Conservation (phyloP, 2,888 invertebrate species). For the Anagyrus pseudococci region DNA sequence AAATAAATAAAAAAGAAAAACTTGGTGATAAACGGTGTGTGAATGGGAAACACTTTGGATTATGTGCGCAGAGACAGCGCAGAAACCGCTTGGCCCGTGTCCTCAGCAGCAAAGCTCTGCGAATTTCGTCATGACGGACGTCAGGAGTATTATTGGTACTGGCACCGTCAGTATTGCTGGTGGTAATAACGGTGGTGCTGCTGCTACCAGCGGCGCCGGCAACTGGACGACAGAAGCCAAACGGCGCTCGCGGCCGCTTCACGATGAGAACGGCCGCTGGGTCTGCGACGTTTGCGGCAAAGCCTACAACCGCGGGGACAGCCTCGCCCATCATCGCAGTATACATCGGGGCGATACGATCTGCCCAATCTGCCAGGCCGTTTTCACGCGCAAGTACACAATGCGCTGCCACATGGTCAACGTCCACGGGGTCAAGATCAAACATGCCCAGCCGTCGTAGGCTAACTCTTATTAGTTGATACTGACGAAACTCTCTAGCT, state of each 20-base stretch:
- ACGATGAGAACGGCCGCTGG: conserved; percentile 58
- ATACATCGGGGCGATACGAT: conserved; percentile 61
- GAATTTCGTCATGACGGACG: background rate
- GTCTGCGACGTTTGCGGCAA: conserved; percentile 62
- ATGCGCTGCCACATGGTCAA: conserved; percentile 61
- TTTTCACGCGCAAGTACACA: conserved; percentile 61
- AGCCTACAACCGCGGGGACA: conserved; percentile 60
- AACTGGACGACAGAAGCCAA: conserved; percentile 40
- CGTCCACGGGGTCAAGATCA: conserved; percentile 56
- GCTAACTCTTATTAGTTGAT: background rate
- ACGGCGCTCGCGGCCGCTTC: conserved; percentile 56
- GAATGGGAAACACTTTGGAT: conserved; percentile 60
- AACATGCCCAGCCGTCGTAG: conserved; percentile 21
- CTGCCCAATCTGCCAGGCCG: conserved; percentile 60
- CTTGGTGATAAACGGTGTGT: too few relatives aligned
- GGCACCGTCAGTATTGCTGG: background rate
- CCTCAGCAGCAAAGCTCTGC: conserved; percentile 17
- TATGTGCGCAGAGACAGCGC: conserved; percentile 60
- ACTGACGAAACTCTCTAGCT: background rate
- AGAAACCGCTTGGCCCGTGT: conserved; percentile 43
- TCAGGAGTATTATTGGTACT: background rate
- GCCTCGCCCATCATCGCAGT: conserved; percentile 61
- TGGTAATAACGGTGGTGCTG: background rate
- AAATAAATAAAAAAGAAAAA: conserved; percentile 46
- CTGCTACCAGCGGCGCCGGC: conserved; percentile 22